Conservation (phyloP, 2,888 invertebrate species). For the Agapostemon virescens region DNA sequence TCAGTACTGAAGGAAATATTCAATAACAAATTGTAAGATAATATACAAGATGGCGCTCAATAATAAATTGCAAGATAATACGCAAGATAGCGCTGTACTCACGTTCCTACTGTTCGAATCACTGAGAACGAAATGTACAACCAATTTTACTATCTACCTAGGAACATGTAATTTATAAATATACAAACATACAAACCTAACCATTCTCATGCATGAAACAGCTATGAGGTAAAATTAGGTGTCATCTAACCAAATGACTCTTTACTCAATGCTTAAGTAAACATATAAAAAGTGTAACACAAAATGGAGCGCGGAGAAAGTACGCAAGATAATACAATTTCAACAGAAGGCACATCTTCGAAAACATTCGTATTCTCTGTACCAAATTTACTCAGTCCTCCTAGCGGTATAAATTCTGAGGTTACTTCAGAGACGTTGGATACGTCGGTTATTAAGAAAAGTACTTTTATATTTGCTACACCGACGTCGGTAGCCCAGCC, state of each 20-base stretch:
- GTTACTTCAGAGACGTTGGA: conserved; percentile 49
- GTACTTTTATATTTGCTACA: conserved; percentile 65
- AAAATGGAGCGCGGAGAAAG: conserved; percentile 33
- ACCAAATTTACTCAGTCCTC: conserved; percentile 62
- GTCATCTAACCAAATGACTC: neutral
- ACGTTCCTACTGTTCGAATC: neutral
- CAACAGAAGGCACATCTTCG: conserved; percentile 23
- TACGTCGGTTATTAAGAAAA: conserved; percentile 8
- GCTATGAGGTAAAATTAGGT: conserved; percentile 6
- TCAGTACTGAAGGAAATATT: neutral
- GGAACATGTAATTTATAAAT: neutral
- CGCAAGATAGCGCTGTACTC: neutral
- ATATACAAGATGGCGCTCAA: neutral
- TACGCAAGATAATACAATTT: neutral
- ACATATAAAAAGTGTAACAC: neutral
- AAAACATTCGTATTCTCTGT: conserved; percentile 67
- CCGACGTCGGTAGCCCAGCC: conserved; percentile 54
- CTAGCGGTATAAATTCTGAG: conserved; percentile 53
- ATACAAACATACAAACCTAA: conserved; percentile 8
- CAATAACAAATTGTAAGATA: neutral
- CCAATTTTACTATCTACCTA: neutral
- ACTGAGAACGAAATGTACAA: neutral
- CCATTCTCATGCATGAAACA: neutral
- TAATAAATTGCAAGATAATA: neutral
- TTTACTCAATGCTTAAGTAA: neutral